phyloP scores from a whole-genome alignment of 2,888 invertebrate genomes.

The Cyclophora punctaria region DNA sequence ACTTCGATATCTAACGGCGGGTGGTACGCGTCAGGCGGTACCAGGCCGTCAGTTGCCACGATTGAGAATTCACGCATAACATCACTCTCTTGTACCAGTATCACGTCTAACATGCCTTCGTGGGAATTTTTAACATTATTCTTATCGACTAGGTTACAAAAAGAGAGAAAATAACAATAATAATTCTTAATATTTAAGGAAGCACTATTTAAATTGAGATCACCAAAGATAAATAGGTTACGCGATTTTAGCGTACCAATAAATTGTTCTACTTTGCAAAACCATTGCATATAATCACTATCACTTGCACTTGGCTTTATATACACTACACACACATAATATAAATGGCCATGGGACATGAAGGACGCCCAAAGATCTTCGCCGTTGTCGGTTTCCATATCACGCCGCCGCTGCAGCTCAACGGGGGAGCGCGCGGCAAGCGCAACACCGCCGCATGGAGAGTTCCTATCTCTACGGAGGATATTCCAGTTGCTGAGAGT shows the following conservation, averaged over 20 bases:
- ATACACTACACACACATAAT: conserved; percentile 1
- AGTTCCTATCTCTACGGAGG: background rate
- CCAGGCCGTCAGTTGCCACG: background rate
- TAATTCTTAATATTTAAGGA: conserved; percentile 1
- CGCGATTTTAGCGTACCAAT: background rate
- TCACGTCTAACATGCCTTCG: conserved; percentile 3
- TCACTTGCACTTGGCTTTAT: background rate
- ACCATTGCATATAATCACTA: background rate
- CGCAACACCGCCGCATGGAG: conserved; percentile 1
- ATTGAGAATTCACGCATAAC: conserved; percentile 1
- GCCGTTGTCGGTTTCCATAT: background rate
- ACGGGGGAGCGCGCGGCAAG: background rate
- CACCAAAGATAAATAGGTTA: conserved; percentile 3
- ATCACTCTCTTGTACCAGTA: background rate
- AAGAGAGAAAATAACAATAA: conserved; percentile 2
- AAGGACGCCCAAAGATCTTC: conserved; percentile 4
- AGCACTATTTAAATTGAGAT: conserved; percentile 5
- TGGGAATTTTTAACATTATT: background rate
- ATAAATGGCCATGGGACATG: background rate
- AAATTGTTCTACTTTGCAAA: background rate
- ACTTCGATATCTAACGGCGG: background rate
- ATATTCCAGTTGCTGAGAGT: background rate
- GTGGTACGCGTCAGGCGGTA: background rate
- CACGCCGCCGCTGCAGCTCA: background rate
- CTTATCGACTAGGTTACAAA: background rate